Base-by-base conservation (phyloP, 2,888 invertebrate species). In the Lasioglossum leucozonium region DNA sequence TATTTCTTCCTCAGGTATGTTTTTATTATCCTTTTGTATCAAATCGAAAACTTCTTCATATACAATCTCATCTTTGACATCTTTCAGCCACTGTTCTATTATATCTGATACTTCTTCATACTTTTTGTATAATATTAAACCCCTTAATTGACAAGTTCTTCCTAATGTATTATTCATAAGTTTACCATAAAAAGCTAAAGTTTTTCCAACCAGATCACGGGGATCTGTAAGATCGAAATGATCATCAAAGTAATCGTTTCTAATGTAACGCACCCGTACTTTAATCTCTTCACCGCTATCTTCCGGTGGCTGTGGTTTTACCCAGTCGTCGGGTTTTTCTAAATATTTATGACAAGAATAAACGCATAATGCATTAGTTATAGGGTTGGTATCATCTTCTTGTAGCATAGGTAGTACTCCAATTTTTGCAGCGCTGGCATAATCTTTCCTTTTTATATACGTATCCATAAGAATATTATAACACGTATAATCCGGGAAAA, bases 351-450 rank as follows among this genome's bases (percentile, higher is more conserved):
- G 97, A 94, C 98, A 97, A 44, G 98, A 97, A 94, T 97, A 97
- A 65, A 98, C 94, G 51, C 97, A 96, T 72, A 99, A 95, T 51
- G 96, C 95, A 88, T 96, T 96, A 5, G 97, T 96, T 34, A 98
- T 96, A 4, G 97, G 96, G 95, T 98, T 96, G 18, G 96, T 96
- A 91, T 96, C 97, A 91, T 99, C 98, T 95, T 99, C 99, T 95
- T 99, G 98, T 44, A 99, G 95, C 98, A 99, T 98, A 82, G 98
- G 95, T 82, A 98, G 95, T 79, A 96, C 96, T 0, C 98, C 98
- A 26, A 98, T 95, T 94, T 97, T 96, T 0, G 98, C 97, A 26
- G 99, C 99, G 82, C 96, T 95, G 67, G 95, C 95, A 93, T 95
- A 97, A 92, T 98, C 96, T 79, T 97, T 95, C 51, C 96, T 95